Evolutionary conservation across 1,140 invertebrate genomes (phyloP).

Genomic region (Drosophila ercepeae): DNA sequence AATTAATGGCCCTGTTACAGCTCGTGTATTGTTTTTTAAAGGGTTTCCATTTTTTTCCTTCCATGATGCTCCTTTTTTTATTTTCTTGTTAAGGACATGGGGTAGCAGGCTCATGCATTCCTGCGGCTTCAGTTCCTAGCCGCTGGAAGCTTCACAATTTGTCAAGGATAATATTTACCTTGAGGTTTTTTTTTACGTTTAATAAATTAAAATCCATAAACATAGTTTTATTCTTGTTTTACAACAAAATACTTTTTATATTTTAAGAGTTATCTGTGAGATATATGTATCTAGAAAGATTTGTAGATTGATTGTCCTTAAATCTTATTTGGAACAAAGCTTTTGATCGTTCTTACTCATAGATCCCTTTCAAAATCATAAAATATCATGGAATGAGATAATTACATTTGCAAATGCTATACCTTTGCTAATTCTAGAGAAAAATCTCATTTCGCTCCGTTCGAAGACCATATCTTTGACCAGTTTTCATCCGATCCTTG

Average conservation of each 20-base stretch:
- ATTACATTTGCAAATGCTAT: too few relatives aligned
- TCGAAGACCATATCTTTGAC: too few relatives aligned
- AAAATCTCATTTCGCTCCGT: too few relatives aligned
- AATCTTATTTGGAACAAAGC: too few relatives aligned
- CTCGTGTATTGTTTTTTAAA: slow-evolving; percentile 80
- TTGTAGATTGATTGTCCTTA: too few relatives aligned
- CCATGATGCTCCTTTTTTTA: slow-evolving; percentile 10
- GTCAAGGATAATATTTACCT: not conserved
- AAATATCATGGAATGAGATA: too few relatives aligned
- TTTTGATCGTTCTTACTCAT: too few relatives aligned
- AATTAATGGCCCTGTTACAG: slow-evolving; percentile 79
- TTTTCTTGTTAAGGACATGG: slow-evolving; percentile 7
- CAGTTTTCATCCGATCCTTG: too few relatives aligned
- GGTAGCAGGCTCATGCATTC: slow-evolving; percentile 8
- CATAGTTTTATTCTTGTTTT: not conserved
- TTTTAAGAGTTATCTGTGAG: too few relatives aligned
- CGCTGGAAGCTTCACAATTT: slow-evolving; percentile 3
- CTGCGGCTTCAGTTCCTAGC: slow-evolving; percentile 16
- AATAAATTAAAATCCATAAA: not conserved
- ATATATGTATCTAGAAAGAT: too few relatives aligned
- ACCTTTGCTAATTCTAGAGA: too few relatives aligned
- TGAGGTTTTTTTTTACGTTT: not conserved
- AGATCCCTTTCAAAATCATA: too few relatives aligned
- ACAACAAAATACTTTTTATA: not conserved
- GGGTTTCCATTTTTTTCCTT: slow-evolving; percentile 48